Conservation (phyloP, 2,797 vertebrate genomes). For the Mastacembelus armatus region DNA sequence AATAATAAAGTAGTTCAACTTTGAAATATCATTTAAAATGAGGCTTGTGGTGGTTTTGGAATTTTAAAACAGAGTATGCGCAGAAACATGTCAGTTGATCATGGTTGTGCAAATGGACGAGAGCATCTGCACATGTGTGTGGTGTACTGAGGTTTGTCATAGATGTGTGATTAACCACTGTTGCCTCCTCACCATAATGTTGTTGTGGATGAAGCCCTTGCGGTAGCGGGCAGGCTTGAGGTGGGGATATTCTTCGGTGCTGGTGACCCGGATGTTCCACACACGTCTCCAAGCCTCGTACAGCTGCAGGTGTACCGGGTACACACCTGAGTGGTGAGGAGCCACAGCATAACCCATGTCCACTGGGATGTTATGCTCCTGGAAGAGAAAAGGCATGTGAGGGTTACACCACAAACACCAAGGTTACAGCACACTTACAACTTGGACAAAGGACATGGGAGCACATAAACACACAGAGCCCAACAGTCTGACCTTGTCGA, state of each 20-base stretch:
- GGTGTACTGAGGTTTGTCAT: not conserved
- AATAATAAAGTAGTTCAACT: not conserved
- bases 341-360: slow-evolving; percentile 96
- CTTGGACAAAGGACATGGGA: slow-evolving; percentile 44
- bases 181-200: slow-evolving; percentile 91
- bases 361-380: slow-evolving; percentile 95
- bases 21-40: not conserved
- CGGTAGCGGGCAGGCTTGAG: slow-evolving; percentile 97
- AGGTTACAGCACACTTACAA: slow-evolving; percentile 42
- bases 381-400: slow-evolving; percentile 28
- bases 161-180: not conserved
- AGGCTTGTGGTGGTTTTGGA: not conserved
- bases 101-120: slow-evolving; percentile 15
- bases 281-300: slow-evolving; percentile 97
- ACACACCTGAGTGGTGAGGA: slow-evolving; percentile 97
- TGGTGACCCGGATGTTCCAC: slow-evolving; percentile 95
- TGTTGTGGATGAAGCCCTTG: slow-evolving; percentile 94
- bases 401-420: slow-evolving; percentile 50
- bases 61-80: too few relatives aligned
- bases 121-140: slow-evolving; percentile 1
- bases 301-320: slow-evolving; percentile 95
- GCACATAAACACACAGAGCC: slow-evolving; percentile 48
- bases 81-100: slow-evolving; percentile 27
- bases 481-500: slow-evolving; percentile 60
- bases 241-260: slow-evolving; percentile 97